Evolutionary conservation across 2,113 vertebrate genomes (phyloP).

Genomic region (Eurypyga helias): DNA sequence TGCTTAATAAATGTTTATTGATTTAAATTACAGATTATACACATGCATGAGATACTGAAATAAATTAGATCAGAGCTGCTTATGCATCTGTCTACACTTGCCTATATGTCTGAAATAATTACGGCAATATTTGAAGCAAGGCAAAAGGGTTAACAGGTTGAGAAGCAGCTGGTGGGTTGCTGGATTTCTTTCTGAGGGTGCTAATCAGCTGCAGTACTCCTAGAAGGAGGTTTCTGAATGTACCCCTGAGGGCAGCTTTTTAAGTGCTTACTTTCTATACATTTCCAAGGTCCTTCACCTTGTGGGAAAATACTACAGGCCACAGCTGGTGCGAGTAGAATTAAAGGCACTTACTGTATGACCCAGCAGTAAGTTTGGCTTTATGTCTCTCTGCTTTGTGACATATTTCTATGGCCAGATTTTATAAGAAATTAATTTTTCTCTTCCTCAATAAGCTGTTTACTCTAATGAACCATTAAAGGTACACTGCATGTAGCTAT

Average conservation of each 20-base stretch:
- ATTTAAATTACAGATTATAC: constrained; percentile 41
- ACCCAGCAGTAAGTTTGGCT: not conserved
- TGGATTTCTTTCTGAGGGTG: not conserved
- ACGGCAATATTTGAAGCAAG: not conserved
- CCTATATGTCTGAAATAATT: not conserved
- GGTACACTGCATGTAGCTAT: not conserved
- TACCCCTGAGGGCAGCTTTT: not conserved
- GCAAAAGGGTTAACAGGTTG: not conserved
- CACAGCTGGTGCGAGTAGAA: not conserved
- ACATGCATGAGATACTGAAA: not conserved
- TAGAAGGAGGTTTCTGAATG: not conserved
- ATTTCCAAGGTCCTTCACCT: not conserved
- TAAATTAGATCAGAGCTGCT: constrained; percentile 1
- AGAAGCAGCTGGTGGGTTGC: not conserved
- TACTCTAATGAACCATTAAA: not conserved
- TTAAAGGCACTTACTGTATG: not conserved
- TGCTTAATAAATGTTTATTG: constrained; percentile 47
- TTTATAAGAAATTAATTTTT: not conserved
- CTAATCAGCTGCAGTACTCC: not conserved
- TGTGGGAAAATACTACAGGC: not conserved
- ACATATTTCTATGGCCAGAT: not conserved
- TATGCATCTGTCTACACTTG: not conserved
- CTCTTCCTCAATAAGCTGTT: not conserved
- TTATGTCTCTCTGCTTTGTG: not conserved
- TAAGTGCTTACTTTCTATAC: not conserved